These are phyloP conservation scores for Scaptomyza cyrtandrae DNA, from an alignment of 2,888 invertebrate genomes.

Conservation along the genomic window DNA sequence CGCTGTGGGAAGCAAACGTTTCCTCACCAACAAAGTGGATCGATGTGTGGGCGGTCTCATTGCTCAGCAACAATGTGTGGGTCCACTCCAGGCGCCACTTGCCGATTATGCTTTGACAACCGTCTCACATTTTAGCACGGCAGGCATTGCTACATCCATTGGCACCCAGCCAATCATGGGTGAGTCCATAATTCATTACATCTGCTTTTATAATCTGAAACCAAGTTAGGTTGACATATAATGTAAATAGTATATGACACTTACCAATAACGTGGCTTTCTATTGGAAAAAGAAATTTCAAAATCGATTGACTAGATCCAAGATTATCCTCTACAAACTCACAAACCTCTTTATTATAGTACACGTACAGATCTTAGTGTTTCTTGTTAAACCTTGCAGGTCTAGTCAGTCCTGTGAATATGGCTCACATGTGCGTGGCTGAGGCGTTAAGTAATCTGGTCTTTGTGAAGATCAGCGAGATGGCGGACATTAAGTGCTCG, in stretches of 20 bases:
- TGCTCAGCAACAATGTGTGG: constrained; percentile 99
- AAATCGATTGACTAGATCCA: background rate
- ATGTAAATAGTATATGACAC: too few species aligned
- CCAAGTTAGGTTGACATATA: too few species aligned
- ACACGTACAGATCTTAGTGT: too few species aligned
- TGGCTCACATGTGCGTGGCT: constrained; percentile 96
- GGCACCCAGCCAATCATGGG: constrained; percentile 98
- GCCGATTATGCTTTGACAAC: constrained; percentile 97
- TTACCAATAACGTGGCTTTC: too few species aligned
- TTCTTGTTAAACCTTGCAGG: constrained; percentile 31
- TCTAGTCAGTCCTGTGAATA: constrained; percentile 90
- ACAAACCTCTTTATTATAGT: too few species aligned
- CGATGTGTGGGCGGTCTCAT: constrained; percentile 97
- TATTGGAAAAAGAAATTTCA: too few species aligned
- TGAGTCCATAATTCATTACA: constrained; percentile 12
- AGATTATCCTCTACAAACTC: background rate
- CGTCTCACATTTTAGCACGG: constrained; percentile 92
- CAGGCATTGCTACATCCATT: constrained; percentile 96
- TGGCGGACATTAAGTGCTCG: constrained; percentile 97
- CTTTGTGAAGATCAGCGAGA: constrained; percentile 88
- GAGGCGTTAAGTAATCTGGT: constrained; percentile 97
- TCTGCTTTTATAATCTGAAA: too few species aligned
- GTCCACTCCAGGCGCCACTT: constrained; percentile 97
- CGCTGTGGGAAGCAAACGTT: constrained; percentile 97
- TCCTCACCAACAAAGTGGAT: constrained; percentile 97